Evolutionary conservation across 2,113 vertebrate species (phyloP).

Genomic region (Podarcis raffonei): DNA sequence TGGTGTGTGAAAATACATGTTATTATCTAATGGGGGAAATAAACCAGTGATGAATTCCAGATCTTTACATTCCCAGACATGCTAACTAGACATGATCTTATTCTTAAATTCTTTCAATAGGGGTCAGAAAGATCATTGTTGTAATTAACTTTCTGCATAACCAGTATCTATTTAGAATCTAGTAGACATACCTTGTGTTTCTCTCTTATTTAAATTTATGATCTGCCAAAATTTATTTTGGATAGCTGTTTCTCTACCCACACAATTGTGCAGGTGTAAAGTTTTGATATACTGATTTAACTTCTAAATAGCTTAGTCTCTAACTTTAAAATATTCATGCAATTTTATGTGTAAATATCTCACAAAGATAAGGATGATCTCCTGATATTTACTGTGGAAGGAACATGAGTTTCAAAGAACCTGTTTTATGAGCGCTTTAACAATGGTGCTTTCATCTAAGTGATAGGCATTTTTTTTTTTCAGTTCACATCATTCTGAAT

Average conservation of each 20-base stretch:
- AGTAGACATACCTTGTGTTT: background rate
- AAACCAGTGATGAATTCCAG: background rate
- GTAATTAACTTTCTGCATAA: background rate
- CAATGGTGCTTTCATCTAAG: background rate
- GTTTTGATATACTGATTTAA: background rate
- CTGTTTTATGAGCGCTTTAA: background rate
- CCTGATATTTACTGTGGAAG: background rate
- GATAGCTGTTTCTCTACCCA: background rate
- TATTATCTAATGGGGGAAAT: background rate
- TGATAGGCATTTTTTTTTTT: background rate
- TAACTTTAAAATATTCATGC: background rate
- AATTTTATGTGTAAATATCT: background rate
- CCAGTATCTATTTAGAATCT: background rate
- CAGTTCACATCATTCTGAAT: background rate
- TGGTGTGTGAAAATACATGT: background rate
- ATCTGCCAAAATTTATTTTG: background rate
- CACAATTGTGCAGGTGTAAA: background rate
- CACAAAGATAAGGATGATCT: background rate
- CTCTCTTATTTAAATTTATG: background rate
- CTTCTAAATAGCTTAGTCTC: background rate
- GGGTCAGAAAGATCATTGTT: background rate
- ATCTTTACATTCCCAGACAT: background rate
- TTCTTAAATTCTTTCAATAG: background rate
- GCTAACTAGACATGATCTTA: background rate
- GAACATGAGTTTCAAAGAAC: background rate